A percentile compares a stretch with the other conserved stretches of the same genome.
Evolutionary conservation across 2,888 invertebrate genomes (phyloP).

Genomic region (Eilema griseolum): DNA sequence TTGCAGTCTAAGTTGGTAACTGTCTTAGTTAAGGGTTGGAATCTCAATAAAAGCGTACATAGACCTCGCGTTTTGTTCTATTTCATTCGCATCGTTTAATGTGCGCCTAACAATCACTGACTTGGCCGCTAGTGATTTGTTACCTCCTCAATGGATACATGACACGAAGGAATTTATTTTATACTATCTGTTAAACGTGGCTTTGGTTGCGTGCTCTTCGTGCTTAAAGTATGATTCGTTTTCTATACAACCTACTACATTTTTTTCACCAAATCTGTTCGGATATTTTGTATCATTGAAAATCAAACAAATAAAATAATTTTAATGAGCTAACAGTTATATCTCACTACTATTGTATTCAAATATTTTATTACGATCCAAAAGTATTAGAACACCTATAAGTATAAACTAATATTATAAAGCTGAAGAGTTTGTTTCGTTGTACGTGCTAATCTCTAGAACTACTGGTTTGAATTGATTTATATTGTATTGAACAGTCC

Average conservation of each 20-base stretch:
- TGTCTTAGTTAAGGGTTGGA: conserved; percentile 36
- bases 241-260: background rate
- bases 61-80: conserved; percentile 62
- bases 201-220: background rate
- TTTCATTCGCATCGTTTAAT: conserved; percentile 66
- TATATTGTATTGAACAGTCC: no score
- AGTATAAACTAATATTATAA: no score
- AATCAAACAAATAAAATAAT: background rate
- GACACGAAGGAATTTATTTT: conserved; percentile 7
- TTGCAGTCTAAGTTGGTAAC: conserved; percentile 46
- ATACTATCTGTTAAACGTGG: background rate
- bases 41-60: conserved; percentile 54
- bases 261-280: background rate
- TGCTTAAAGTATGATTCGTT: background rate
- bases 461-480: no score
- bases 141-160: conserved; percentile 55
- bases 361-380: no score
- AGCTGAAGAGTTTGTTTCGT: no score
- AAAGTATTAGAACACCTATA: no score
- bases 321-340: no score
- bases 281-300: background rate
- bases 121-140: conserved; percentile 55
- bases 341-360: no score
- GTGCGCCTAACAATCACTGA: conserved; percentile 71
- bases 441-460: no score